Percentiles rank a stretch among this genome's conserved stretches.
Evolutionary conservation across 2,113 vertebrate species (phyloP).

Genomic region (Phyllostomus hastatus): DNA sequence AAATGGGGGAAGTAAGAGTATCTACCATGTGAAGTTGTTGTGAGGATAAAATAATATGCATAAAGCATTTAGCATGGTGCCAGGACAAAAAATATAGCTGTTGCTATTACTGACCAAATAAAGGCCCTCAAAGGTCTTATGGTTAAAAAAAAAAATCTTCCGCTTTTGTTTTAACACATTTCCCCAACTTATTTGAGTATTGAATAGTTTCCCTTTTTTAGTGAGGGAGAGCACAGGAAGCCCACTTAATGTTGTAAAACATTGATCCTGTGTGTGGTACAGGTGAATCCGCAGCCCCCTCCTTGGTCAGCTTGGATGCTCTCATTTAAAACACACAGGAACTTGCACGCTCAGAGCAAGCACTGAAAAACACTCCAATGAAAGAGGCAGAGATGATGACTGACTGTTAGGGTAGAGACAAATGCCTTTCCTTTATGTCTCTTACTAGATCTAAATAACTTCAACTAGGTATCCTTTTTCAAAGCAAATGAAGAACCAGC

Average conservation of each 20-base stretch:
- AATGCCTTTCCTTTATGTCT: not conserved
- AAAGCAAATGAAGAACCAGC: not conserved
- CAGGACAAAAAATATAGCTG: not conserved
- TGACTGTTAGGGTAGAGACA: not conserved
- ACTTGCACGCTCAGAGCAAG: not conserved
- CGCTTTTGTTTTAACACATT: not conserved
- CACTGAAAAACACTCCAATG: not conserved
- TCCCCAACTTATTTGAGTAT: not conserved
- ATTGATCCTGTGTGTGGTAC: not conserved
- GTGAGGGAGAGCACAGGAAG: not conserved
- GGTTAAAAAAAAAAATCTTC: not conserved
- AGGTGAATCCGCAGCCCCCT: not conserved
- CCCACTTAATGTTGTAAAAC: not conserved
- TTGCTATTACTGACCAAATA: not conserved
- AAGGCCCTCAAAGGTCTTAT: not conserved
- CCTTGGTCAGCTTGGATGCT: not conserved
- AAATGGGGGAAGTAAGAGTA: not conserved
- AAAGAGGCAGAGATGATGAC: not conserved
- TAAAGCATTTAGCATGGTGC: not conserved
- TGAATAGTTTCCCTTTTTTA: not conserved
- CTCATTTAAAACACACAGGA: not conserved
- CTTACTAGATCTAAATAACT: not conserved
- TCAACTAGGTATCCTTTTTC: not conserved
- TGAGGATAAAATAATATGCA: not conserved
- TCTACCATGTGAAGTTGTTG: not conserved